A percentile compares a stretch with the other conserved stretches of the same genome.
phyloP scores from a whole-genome alignment of 2,888 invertebrate species.

The Conomelus anceps region DNA sequence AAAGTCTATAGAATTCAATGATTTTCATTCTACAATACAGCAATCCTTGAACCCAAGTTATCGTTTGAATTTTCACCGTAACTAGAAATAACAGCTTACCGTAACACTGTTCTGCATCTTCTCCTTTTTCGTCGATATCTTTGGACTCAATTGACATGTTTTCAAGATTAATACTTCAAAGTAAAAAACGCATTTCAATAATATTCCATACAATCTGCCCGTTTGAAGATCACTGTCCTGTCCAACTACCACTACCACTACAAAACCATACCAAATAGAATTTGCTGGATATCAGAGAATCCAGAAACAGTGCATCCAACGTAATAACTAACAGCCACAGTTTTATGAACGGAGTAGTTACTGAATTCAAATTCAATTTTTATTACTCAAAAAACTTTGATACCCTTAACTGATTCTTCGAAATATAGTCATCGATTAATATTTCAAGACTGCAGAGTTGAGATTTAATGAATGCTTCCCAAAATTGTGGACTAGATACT shows the following conservation, averaged over 20 bases:
- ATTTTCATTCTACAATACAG: not conserved
- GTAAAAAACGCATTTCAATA: not conserved
- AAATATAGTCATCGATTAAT: too few species aligned
- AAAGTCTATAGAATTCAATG: not conserved
- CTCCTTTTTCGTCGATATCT: not conserved
- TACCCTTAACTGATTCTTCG: too few species aligned
- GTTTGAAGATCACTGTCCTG: not conserved
- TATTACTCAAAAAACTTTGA: too few species aligned
- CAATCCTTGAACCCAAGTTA: not conserved
- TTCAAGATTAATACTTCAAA: not conserved
- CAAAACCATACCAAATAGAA: not conserved
- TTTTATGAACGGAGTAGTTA: too few species aligned
- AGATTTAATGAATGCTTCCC: too few species aligned
- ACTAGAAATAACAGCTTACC: not conserved
- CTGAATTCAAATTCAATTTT: too few species aligned
- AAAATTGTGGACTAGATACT: too few species aligned
- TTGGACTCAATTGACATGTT: not conserved
- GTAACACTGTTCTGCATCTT: not conserved
- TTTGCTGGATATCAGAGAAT: not conserved
- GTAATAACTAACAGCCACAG: not conserved
- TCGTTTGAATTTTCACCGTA: not conserved
- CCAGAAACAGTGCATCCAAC: not conserved
- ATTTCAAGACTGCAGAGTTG: too few species aligned
- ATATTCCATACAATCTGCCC: not conserved
- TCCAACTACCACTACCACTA: not conserved